Percentiles rank a stretch among this genome's conserved stretches.
phyloP scores from a whole-genome alignment of 1,140 invertebrate species.

The Trissolcus basalis region DNA sequence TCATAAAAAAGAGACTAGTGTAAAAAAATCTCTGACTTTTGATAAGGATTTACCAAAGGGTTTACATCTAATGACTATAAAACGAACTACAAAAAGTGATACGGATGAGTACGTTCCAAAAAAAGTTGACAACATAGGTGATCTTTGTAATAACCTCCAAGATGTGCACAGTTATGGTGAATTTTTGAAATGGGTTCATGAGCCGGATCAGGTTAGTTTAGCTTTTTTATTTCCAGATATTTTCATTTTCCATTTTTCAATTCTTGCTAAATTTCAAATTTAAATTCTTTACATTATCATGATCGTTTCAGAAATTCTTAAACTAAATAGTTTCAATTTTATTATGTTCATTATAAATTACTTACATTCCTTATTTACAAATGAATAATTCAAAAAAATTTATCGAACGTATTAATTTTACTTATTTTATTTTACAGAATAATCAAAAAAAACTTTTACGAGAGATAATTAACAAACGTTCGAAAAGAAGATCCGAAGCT shows the following conservation, averaged over 20 bases:
- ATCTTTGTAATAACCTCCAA: constrained; percentile 77
- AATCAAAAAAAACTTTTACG: constrained; percentile 13
- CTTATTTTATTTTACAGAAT: constrained; percentile 16
- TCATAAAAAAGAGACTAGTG: constrained; percentile 69
- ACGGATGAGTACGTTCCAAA: constrained; percentile 73
- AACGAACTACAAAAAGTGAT: constrained; percentile 75
- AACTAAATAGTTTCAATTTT: no score
- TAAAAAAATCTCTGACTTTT: constrained; percentile 74
- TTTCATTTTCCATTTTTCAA: constrained; percentile 6
- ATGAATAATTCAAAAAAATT: constrained; percentile 10
- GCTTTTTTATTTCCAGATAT: neutral
- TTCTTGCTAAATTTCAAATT: no score
- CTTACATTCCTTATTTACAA: no score
- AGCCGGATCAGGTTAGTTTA: constrained; percentile 11
- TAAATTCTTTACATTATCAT: no score
- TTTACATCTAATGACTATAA: constrained; percentile 75
- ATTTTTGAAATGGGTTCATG: constrained; percentile 66
- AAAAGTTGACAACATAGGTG: constrained; percentile 78
- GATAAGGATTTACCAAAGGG: constrained; percentile 74
- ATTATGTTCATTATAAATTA: no score
- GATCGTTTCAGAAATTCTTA: no score
- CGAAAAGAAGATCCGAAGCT: neutral
- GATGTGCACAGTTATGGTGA: constrained; percentile 71
- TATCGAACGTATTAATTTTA: no score
- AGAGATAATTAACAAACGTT: constrained; percentile 18